Percentiles rank a stretch among this genome's conserved stretches.
Evolutionary conservation across 1,140 invertebrate species (phyloP).

Genomic region (Ooceraea biroi): DNA sequence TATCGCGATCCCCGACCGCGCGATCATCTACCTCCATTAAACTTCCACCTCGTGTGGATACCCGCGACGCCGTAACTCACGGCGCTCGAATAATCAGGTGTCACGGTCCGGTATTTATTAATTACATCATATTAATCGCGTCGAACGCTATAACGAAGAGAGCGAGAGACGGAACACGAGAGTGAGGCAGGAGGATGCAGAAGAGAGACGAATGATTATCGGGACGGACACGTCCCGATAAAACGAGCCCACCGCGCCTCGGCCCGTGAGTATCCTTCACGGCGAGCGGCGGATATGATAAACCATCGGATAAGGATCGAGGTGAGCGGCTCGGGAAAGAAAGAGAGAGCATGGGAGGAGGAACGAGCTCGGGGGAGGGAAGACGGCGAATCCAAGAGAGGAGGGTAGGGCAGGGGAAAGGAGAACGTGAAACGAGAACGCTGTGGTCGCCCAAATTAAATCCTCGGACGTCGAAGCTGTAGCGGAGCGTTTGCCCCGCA

Average conservation of each 20-base stretch:
- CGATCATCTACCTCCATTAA: slow-evolving; percentile 58
- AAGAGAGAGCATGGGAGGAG: not conserved
- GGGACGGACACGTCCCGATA: slow-evolving; percentile 68
- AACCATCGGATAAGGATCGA: slow-evolving; percentile 83
- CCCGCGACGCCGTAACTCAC: slow-evolving; percentile 61
- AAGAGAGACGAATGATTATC: slow-evolving; percentile 57
- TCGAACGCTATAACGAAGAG: too few relatives aligned
- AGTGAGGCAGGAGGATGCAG: too few relatives aligned
- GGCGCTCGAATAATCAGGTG: slow-evolving; percentile 50
- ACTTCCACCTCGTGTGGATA: slow-evolving; percentile 1
- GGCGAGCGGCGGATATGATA: slow-evolving; percentile 81
- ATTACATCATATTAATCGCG: slow-evolving; percentile 68
- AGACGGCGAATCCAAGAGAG: too few relatives aligned
- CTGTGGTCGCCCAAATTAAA: slow-evolving; percentile 76
- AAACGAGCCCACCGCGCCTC: slow-evolving; percentile 57
- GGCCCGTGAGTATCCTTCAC: slow-evolving; percentile 49
- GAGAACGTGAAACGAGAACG: slow-evolving; percentile 66
- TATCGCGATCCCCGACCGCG: slow-evolving; percentile 27
- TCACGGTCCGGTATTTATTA: slow-evolving; percentile 71
- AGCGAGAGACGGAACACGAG: too few relatives aligned
- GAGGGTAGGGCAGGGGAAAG: not conserved
- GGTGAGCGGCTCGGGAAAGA: slow-evolving; percentile 69
- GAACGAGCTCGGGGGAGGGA: not conserved
- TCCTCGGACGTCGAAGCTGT: slow-evolving; percentile 77
- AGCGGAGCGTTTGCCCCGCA: slow-evolving; percentile 70